phyloP scores from a whole-genome alignment of 2,888 invertebrate genomes.

The Malthinus flaveolus region DNA sequence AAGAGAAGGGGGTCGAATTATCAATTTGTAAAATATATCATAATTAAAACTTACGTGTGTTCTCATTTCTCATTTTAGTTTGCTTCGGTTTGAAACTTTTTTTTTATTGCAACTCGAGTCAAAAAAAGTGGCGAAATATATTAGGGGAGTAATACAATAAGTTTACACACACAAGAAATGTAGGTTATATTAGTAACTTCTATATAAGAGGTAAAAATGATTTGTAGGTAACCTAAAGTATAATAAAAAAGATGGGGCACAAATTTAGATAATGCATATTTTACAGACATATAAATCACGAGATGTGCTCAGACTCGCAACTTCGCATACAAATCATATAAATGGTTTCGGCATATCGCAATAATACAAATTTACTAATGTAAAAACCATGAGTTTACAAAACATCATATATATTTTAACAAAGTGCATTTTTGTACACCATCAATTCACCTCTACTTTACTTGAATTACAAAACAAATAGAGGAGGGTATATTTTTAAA shows the following conservation, averaged over 20 bases:
- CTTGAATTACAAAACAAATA: too few species aligned
- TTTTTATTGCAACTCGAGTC: too few species aligned
- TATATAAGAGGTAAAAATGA: conserved; percentile 45
- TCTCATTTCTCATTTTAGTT: too few species aligned
- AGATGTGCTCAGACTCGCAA: conserved; percentile 50
- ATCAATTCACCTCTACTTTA: not conserved
- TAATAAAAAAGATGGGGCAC: conserved; percentile 55
- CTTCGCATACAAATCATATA: conserved; percentile 49
- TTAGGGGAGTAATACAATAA: not conserved
- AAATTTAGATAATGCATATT: conserved; percentile 56
- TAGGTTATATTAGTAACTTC: conserved; percentile 23
- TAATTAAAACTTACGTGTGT: too few species aligned
- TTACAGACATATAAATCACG: conserved; percentile 53
- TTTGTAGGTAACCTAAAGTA: conserved; percentile 51
- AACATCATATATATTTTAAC: conserved; percentile 27
- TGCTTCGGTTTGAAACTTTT: too few species aligned
- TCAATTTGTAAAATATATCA: too few species aligned
- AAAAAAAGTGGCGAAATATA: too few species aligned
- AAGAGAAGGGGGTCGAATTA: too few species aligned
- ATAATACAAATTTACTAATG: conserved; percentile 45
- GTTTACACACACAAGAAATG: conserved; percentile 16
- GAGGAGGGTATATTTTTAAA: too few species aligned
- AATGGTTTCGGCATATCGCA: conserved; percentile 45
- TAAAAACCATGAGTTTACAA: conserved; percentile 39
- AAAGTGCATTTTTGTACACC: conserved; percentile 15